Evolutionary conservation across 2,113 vertebrate species (phyloP).

Genomic region (Genyomyrus donnyi): DNA sequence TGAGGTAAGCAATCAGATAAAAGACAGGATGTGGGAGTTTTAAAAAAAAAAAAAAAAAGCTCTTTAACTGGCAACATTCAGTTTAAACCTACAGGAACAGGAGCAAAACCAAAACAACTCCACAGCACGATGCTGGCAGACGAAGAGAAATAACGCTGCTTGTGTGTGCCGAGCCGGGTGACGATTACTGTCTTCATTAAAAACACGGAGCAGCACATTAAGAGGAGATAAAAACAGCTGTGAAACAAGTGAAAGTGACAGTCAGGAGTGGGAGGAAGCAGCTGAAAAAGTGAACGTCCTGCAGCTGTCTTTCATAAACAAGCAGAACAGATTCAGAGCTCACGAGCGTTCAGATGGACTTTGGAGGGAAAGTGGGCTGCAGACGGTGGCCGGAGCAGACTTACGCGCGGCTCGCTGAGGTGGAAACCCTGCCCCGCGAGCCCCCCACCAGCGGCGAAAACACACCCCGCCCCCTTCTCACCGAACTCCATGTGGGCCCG

Average conservation of each 20-base stretch:
- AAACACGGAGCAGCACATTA: background rate
- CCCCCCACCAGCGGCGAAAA: background rate
- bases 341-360: background rate
- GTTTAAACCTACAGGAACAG: background rate
- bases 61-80: background rate
- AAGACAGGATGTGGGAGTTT: background rate
- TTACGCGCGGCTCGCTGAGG: background rate
- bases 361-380: background rate
- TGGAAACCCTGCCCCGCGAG: background rate
- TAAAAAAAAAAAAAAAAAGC: background rate
- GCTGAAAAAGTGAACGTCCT: background rate
- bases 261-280: background rate
- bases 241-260: background rate
- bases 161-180: background rate
- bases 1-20: background rate
- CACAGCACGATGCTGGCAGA: background rate
- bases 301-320: background rate
- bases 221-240: background rate
- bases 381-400: rapidly evolving
- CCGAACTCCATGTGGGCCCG: background rate
- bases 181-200: background rate
- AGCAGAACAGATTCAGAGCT: background rate
- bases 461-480: background rate
- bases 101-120: background rate
- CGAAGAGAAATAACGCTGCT: background rate